Evolutionary conservation across 2,888 invertebrate genomes (phyloP), one percentile per base, ranked within the genome.

Genomic region (Athalia circularis): DNA sequence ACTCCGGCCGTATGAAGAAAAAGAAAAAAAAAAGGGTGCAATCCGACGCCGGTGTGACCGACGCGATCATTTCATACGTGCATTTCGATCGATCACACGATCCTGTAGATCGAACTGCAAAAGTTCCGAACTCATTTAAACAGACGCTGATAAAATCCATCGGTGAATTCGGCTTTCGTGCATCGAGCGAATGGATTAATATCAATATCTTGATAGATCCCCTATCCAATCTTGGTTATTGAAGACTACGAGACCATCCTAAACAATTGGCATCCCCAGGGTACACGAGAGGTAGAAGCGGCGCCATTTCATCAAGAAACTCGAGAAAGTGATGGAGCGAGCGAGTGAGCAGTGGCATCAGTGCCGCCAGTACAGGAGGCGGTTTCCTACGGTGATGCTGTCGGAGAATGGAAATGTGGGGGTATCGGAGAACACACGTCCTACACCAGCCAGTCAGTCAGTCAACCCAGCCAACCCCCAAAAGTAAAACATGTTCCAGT

Each of bases 211-310:
- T 80, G 80, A 77, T 74, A 76, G 80, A 80, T 77, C 79, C 84
- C 85, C 84, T 82, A 82, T 86, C 82, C 85, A 87, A 87, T 87
- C 84, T 84, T 85, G 82, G 84, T 86, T 87, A 87, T 85, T 85
- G 84, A 85, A 84, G 82, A 83, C 83, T 80, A 81, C 83, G 83
- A 84, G 81, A 82, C 84, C 81, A 62, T 81, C 82, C 84, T 85
- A 84, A 85, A 87, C 87, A 86, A 86, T 87, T 80, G 81, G 70
- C 65, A 80, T 82, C 85, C 83, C 86, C 77, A 70, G 77, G 77
- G 81, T 84, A 75, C 50, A 80, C 80, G 81, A 81, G 80, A 80
- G 81, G 81, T 75, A 48, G 61, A 62, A 29, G 77, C 83, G 81
- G 83, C 79, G 85, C 86, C 86, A 86, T 87, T 86, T 87, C 86